Evolutionary conservation across 2,113 vertebrate genomes (phyloP).

Genomic region (Merops nubicus): DNA sequence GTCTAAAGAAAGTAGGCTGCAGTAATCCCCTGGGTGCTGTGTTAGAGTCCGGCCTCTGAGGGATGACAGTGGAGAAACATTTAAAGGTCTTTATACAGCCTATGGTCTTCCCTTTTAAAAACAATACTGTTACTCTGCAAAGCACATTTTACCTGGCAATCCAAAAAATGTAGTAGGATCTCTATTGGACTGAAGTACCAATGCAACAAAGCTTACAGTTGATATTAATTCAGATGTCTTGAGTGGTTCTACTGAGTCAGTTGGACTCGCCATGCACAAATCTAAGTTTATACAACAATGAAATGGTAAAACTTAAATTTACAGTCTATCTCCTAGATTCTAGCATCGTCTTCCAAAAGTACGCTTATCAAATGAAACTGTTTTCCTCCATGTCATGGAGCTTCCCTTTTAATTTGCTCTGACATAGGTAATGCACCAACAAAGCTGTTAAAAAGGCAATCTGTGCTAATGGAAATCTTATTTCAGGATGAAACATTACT

Average conservation of each 20-base stretch:
- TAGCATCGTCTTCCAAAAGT: neutral
- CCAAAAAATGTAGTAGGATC: neutral
- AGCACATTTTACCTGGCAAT: neutral
- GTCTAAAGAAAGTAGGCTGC: neutral
- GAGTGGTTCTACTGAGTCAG: neutral
- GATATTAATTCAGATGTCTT: neutral
- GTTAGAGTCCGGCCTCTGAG: neutral
- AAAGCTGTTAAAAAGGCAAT: neutral
- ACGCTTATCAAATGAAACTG: neutral
- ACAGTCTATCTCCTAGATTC: neutral
- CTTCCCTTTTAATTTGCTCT: neutral
- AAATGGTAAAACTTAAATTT: neutral
- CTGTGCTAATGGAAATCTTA: neutral
- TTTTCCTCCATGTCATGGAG: neutral
- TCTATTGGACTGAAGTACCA: neutral
- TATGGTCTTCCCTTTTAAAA: neutral
- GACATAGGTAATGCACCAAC: neutral
- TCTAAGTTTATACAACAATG: neutral
- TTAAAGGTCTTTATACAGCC: neutral
- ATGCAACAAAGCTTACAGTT: neutral
- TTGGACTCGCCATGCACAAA: neutral
- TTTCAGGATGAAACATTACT: neutral
- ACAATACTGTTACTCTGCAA: neutral
- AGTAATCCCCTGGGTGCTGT: neutral
- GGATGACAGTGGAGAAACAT: neutral